phyloP scores from a whole-genome alignment of 2,113 vertebrate species.

The Crotalus tigris region DNA sequence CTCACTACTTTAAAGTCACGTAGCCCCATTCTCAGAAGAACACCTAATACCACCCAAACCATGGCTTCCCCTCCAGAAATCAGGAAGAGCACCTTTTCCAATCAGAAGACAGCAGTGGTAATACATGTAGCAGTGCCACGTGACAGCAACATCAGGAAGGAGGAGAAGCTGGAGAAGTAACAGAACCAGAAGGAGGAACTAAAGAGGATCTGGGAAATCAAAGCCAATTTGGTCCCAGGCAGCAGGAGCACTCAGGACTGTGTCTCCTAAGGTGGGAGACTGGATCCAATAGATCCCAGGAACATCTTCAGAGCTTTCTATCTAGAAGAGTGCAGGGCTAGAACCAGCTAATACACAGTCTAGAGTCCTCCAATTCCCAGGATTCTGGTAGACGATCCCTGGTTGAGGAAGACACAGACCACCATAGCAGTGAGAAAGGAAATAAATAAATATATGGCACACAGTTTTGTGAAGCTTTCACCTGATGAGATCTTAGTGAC shows the following conservation, averaged over 20 bases:
- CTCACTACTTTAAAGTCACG: not conserved
- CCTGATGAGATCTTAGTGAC: not conserved
- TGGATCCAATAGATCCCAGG: not conserved
- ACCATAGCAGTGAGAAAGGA: not conserved
- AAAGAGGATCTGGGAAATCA: not conserved
- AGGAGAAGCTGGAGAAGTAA: not conserved
- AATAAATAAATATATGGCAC: not conserved
- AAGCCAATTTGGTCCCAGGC: not conserved
- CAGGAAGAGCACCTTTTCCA: not conserved
- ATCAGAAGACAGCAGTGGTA: not conserved
- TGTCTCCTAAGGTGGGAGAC: not conserved
- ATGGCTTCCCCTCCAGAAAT: not conserved
- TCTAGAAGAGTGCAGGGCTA: not conserved
- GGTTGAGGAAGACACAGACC: not conserved
- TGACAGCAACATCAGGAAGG: too few species aligned
- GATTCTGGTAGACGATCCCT: not conserved
- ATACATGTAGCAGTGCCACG: too few species aligned
- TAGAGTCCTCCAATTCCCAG: not conserved
- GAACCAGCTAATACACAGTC: not conserved
- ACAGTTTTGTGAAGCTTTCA: not conserved
- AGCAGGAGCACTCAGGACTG: not conserved
- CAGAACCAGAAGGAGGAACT: not conserved
- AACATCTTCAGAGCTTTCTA: not conserved
- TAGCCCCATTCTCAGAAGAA: not conserved
- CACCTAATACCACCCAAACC: not conserved